A percentile compares a stretch with the other conserved stretches of the same genome.
These are phyloP conservation scores for Porites rus DNA, from an alignment of 92 coral and sea anemone genomes.

Conservation along the genomic window DNA sequence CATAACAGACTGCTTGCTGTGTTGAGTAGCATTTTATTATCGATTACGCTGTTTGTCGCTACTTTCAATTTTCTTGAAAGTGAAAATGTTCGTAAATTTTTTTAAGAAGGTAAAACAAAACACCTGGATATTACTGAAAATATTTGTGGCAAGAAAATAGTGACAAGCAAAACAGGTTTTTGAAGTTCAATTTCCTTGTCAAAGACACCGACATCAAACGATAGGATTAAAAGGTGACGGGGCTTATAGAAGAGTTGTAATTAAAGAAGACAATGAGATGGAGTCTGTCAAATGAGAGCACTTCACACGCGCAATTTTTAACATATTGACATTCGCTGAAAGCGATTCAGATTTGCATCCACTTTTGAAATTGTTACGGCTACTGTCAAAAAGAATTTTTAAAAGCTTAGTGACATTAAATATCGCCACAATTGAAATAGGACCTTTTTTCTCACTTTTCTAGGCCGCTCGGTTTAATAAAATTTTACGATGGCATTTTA, in stretches of 20 bases:
- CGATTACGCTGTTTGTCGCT: no score
- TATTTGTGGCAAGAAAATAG: not conserved
- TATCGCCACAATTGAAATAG: not conserved
- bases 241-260: not conserved
- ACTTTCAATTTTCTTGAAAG: not conserved
- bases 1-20: not conserved
- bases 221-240: slow-evolving; percentile 13
- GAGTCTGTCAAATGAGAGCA: not conserved
- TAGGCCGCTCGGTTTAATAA: not conserved
- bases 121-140: slow-evolving; percentile 8
- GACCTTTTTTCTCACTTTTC: not conserved
- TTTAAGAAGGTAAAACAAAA: not conserved
- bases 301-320: slow-evolving; percentile 2
- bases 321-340: not conserved
- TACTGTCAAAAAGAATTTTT: slow-evolving; percentile 1
- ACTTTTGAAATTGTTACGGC: not conserved
- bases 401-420: not conserved
- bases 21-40: slow-evolving; percentile 16
- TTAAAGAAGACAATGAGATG: not conserved
- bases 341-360: slow-evolving; percentile 6
- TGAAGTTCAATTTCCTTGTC: slow-evolving; percentile 10
- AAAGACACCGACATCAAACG: slow-evolving; percentile 19
- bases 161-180: slow-evolving; percentile 8
- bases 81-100: not conserved
- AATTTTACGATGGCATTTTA: not conserved